Evolutionary conservation across 92 coral and sea anemone species (phyloP), one percentile per base, ranked within the genome.

Genomic region (Porites rus): DNA sequence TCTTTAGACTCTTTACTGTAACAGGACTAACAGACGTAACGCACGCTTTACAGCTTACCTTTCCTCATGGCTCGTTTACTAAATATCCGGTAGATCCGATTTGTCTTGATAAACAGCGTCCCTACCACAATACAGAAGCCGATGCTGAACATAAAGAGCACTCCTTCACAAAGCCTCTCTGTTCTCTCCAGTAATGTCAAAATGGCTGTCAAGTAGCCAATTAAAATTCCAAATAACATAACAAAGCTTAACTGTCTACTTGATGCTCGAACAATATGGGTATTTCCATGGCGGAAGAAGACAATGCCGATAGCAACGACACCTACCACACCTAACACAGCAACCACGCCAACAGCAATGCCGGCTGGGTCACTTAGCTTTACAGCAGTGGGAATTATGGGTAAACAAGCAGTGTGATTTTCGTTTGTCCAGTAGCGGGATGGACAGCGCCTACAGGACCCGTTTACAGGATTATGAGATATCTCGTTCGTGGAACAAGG

Each of bases 51-150:
- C 20, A 9, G 18, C 82, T 58, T 94, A 94, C 98, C 98, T 73
- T 88, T 94, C 69, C 91, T 82, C 98, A 94, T 92, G 10, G 96
- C 96, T 60, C 91, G 84, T 92, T 92, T 94, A 74, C 95, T 94
- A 88, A 92, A 92, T 75, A 94, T 88, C 72, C 98, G 79, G 69
- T 92, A 92, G 54, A 92, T 92, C 72, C 98, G 92, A 80, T 96
- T 96, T 67, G 98, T 96, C 86, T 94, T 96, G 70, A 93, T 87
- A 64, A 96, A 70, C 53, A 96, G 83, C 18, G 98, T 93, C 31
- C 95, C 98, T 72, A 94, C 94, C 75, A 93, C 82, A 75, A 90
- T 77, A 65, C 98, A 87, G 74, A 91, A 91, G 12, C 98, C 91
- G 24, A 94, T 81, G 60, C 95, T 96, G 76, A 93, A 92, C 64